Conservation (phyloP, 2,113 vertebrate species). For the Chroicocephalus ridibundus region DNA sequence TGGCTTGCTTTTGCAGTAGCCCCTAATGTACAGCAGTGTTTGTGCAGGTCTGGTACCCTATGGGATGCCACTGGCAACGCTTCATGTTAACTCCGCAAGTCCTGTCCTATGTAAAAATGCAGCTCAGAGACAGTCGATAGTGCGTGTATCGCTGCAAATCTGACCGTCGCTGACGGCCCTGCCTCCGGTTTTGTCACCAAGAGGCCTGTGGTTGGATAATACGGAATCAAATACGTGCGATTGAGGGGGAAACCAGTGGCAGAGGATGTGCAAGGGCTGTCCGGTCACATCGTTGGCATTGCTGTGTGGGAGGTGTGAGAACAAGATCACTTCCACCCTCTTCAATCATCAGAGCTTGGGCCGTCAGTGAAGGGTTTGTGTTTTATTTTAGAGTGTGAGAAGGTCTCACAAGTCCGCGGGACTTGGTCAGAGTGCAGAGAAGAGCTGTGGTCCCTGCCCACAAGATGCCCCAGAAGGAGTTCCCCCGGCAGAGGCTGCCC, state of each 20-base stretch:
- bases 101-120: not conserved
- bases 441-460: not conserved
- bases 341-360: not conserved
- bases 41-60: not conserved
- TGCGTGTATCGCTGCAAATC: not conserved
- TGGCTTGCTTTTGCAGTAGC: not conserved
- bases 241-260: not conserved
- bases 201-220: not conserved
- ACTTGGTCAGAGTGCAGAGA: not conserved
- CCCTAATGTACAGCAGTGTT: not conserved
- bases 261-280: not conserved
- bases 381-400: not conserved
- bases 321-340: not conserved
- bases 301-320: too few relatives aligned
- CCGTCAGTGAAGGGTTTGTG: not conserved
- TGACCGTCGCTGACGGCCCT: not conserved
- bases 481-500: not conserved
- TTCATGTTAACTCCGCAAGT: not conserved
- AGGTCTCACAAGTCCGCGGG: not conserved
- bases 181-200: not conserved
- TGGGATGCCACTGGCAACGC: not conserved
- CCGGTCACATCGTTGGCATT: not conserved
- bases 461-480: not conserved
- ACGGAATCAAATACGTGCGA: not conserved
- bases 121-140: not conserved